Evolutionary conservation across 1,140 invertebrate species (phyloP).

Genomic region (Heliconius eleuchia): DNA sequence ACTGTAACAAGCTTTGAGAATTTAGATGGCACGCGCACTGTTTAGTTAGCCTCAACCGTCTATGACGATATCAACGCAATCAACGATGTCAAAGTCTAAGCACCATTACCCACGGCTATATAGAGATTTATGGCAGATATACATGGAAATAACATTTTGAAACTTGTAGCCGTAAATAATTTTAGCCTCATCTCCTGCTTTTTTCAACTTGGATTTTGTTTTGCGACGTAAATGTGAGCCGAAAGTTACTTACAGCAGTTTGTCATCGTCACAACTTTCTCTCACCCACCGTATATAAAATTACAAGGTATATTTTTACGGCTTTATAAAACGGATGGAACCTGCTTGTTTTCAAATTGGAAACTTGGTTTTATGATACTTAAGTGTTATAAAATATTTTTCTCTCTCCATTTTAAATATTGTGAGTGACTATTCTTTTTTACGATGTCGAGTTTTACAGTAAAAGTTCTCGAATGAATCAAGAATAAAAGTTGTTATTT

Average conservation of each 20-base stretch:
- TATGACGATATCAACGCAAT: conserved; percentile 30
- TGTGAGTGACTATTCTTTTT: conserved; percentile 11
- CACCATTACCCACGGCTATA: conserved; percentile 26
- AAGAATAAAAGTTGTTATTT: conserved; percentile 7
- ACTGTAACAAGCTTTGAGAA: not conserved
- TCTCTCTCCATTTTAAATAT: conserved; percentile 20
- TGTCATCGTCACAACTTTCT: conserved; percentile 48
- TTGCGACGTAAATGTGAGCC: conserved; percentile 31
- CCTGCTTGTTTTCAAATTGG: conserved; percentile 22
- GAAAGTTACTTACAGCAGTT: conserved; percentile 35
- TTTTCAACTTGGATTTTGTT: conserved; percentile 46
- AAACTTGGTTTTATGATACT: conserved; percentile 23
- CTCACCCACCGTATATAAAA: conserved; percentile 37
- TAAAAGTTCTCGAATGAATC: conserved; percentile 13
- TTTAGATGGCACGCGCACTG: not conserved
- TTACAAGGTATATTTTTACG: conserved; percentile 39
- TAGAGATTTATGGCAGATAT: conserved; percentile 56
- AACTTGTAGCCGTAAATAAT: conserved; percentile 50
- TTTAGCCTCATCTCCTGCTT: conserved; percentile 43
- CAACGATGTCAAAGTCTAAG: conserved; percentile 30
- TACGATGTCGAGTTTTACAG: conserved; percentile 16
- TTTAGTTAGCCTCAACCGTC: not conserved
- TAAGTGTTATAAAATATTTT: conserved; percentile 18
- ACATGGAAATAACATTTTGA: conserved; percentile 54
- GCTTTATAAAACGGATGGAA: conserved; percentile 30